Evolutionary conservation across 2,888 invertebrate genomes (phyloP), one percentile per base, ranked within the genome.

Genomic region (Exocentrus adspersus): DNA sequence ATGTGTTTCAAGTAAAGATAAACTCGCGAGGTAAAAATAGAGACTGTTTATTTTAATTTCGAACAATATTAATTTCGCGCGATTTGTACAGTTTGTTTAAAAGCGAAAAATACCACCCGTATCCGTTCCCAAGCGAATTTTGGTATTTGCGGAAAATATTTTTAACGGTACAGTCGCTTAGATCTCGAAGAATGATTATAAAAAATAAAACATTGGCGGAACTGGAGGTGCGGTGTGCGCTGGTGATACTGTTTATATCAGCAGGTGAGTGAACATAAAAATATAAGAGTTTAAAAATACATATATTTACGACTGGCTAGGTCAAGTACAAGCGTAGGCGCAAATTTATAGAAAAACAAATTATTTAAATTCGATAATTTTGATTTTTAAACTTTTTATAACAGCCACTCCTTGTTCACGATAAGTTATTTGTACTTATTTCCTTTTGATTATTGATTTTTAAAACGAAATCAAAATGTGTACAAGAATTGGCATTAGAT

Each of bases 1-100:
- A 28, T 28, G 12, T 12, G 14, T 37, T n/a, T n/a, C 37, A 37
- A 2, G 10, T 32, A 32, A 4, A 37, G 14, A n/a, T n/a, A n/a
- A n/a, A n/a, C n/a, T n/a, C n/a, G n/a, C n/a, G n/a, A 28, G 28
- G 28, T 24, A 48, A 48, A 48, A 48, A 48, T 48, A 48, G 48
- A 3, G 14, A 2, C 16, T 48, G 48, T 48, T 48, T 48, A 28
- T 48, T 48, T 28, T 28, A 28, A 48, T 48, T 48, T 37, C n/a
- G 16, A 28, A 14, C 24, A 48, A 12, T 48, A 16, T 28, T 48
- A 48, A 48, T 48, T 48, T n/a, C 12, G n/a, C 3, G 16, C 28
- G 28, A 17, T 48, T 48, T 28, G 48, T 1, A 24, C 28, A 20
- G 28, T 48, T 48, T 28, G 48, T 48, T 28, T 48, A 48, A n/a